These are phyloP conservation scores for Theretra japonica DNA, from an alignment of 2,888 invertebrate species.

Conservation along the genomic window DNA sequence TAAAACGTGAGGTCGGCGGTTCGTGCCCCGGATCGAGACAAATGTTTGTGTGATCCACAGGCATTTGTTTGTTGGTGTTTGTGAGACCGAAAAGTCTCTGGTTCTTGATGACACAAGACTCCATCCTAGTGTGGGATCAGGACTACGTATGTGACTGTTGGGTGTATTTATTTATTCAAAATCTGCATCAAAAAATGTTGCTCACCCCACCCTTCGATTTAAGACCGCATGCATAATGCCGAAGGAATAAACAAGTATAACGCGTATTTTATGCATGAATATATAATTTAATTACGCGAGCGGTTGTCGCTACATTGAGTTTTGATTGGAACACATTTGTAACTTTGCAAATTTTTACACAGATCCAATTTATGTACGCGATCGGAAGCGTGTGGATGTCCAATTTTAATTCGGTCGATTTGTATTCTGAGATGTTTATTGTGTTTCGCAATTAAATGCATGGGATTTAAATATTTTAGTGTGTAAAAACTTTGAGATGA, in stretches of 20 bases:
- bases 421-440: constrained; percentile 8
- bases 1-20: no score
- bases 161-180: no score
- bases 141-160: no score
- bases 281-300: constrained; percentile 67
- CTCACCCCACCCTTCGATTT: not conserved
- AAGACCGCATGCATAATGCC: constrained; percentile 7
- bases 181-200: not conserved
- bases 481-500: no score
- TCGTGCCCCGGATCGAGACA: no score
- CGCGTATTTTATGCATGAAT: constrained; percentile 68
- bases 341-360: constrained; percentile 37
- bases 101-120: no score
- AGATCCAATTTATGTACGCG: constrained; percentile 10
- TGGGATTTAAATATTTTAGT: not conserved
- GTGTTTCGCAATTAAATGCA: not conserved
- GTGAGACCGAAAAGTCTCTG: no score
- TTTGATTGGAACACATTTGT: constrained; percentile 56
- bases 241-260: constrained; percentile 38
- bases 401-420: not conserved
- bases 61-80: no score
- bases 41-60: no score
- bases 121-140: no score
- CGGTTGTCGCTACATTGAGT: constrained; percentile 48
- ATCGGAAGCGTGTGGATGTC: not conserved